Base-by-base conservation (phyloP, 1,140 invertebrate genomes). In the Pissodes strobi region DNA sequence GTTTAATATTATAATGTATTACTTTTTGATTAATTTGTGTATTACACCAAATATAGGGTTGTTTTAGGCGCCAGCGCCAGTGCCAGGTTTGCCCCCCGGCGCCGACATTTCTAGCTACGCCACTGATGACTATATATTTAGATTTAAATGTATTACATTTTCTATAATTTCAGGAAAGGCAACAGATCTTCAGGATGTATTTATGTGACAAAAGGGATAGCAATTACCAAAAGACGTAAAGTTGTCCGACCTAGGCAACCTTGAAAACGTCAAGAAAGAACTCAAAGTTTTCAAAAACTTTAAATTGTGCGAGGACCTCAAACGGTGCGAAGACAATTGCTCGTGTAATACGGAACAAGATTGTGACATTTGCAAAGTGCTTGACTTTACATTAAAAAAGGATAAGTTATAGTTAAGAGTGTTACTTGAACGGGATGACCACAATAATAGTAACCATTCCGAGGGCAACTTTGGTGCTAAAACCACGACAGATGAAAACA, bases 121-220 rank as follows among this genome's bases (percentile, higher is more conserved):
- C n/a, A n/a, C n/a, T n/a, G n/a, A n/a, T n/a, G n/a, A n/a, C n/a
- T n/a, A n/a, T n/a, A n/a, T n/a, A n/a, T n/a, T n/a, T n/a, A n/a
- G n/a, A n/a, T n/a, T n/a, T n/a, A n/a, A n/a, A n/a, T n/a, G n/a
- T n/a, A n/a, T n/a, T n/a, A n/a, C n/a, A n/a, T n/a, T n/a, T n/a
- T n/a, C n/a, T n/a, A n/a, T n/a, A n/a, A n/a, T 58, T 43, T 43
- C 37, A 58, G 55, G 37, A 9, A 46, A 61, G n/a, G n/a, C 64
- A n/a, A 39, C 69, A 18, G 72, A 74, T n/a, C 69, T 80, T 17
- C 83, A 82, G 19, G 85, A 86, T 66, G 82, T 87, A 51, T 87
- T 87, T 68, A 87, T 87, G 85, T 87, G 84, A 87, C 83, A 74
- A 64, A 75, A 70, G 59, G 76, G 71, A 72, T 77, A 76, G 69